Conservation (phyloP, 1,140 invertebrate genomes). For the Formica exsecta region DNA sequence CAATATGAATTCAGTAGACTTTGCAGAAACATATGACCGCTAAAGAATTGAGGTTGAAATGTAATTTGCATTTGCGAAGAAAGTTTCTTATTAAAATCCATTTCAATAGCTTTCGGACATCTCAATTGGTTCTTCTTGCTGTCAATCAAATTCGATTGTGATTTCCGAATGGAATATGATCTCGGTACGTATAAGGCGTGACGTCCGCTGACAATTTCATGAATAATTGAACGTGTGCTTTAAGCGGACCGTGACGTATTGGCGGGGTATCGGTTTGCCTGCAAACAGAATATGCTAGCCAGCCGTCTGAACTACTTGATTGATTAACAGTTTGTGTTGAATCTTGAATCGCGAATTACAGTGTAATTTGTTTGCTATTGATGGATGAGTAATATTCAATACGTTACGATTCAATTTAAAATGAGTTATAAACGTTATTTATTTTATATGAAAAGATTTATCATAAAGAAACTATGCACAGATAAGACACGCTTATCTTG, state of each 20-base stretch:
- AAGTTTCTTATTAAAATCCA: not conserved
- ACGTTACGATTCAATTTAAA: not conserved
- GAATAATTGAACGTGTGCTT: slow-evolving; percentile 63
- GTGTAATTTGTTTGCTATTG: slow-evolving; percentile 21
- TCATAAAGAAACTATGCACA: not conserved
- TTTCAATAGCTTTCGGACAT: slow-evolving; percentile 4
- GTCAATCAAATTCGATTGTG: not conserved
- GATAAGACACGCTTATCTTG: too few species aligned
- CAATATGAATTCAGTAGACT: not conserved
- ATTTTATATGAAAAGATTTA: too few species aligned
- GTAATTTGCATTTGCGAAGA: not conserved
- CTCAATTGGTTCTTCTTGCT: too few species aligned
- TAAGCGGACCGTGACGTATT: slow-evolving; percentile 55
- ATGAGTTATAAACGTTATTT: not conserved
- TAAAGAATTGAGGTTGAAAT: not conserved
- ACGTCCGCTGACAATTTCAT: slow-evolving; percentile 61
- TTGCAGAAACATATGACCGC: not conserved
- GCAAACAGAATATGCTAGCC: slow-evolving; percentile 60
- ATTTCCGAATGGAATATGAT: slow-evolving; percentile 39
- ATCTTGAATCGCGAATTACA: slow-evolving; percentile 41
- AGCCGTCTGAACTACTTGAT: slow-evolving; percentile 49
- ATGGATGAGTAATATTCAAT: slow-evolving; percentile 4
- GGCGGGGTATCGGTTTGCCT: slow-evolving; percentile 46
- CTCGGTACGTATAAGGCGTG: slow-evolving; percentile 39
- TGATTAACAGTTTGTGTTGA: slow-evolving; percentile 65